A percentile compares a stretch with the other conserved stretches of the same genome.
phyloP scores from a whole-genome alignment of 2,113 vertebrate species.

The Chloropsis cyanopogon region DNA sequence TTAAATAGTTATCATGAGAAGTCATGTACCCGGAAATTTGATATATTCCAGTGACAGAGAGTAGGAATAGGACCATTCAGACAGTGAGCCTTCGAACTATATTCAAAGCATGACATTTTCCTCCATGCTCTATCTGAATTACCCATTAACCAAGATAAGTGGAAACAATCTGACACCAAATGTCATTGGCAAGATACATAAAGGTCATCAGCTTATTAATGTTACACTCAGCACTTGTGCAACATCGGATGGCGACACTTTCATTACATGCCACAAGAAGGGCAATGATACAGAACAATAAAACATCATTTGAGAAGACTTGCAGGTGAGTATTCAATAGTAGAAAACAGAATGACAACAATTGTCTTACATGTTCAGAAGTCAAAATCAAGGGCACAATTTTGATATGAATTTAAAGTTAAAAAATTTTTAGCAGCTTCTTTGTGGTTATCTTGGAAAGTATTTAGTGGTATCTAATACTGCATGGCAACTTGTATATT shows the following conservation, averaged over 20 bases:
- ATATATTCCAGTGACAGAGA: constrained; percentile 20
- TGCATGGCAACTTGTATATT: background rate
- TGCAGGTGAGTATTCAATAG: background rate
- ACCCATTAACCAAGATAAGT: background rate
- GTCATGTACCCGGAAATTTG: constrained; percentile 17
- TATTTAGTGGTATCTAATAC: background rate
- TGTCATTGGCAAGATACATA: background rate
- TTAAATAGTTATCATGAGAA: constrained; percentile 48
- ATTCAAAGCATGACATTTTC: constrained; percentile 28
- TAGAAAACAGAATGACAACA: background rate
- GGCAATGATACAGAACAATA: background rate
- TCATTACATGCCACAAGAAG: background rate
- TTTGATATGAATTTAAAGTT: background rate
- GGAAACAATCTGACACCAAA: constrained; percentile 20
- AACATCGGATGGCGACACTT: background rate
- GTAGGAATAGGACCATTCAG: constrained; percentile 8
- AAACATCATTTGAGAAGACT: background rate
- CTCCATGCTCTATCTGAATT: background rate
- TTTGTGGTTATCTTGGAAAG: background rate
- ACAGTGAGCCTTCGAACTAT: constrained; percentile 3
- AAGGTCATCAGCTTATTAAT: background rate
- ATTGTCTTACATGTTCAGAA: background rate
- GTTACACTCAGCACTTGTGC: background rate
- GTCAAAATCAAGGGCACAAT: background rate
- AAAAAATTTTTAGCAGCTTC: background rate